Percentiles rank a stretch among this genome's conserved stretches.
Conservation (phyloP, 2,888 invertebrate genomes). For the Amitus sp. region DNA sequence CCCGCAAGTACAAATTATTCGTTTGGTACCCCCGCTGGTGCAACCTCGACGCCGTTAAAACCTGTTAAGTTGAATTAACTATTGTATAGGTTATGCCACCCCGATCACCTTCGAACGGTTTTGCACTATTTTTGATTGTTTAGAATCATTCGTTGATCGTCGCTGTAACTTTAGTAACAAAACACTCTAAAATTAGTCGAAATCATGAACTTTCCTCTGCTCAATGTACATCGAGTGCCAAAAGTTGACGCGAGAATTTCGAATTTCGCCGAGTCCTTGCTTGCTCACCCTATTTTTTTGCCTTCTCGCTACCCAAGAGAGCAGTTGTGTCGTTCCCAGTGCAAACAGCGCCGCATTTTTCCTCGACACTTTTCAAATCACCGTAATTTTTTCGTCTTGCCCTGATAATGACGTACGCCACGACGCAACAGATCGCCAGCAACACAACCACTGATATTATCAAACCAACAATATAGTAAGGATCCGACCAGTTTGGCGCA, state of each 20-base stretch:
- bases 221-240: no score
- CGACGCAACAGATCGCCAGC: constrained; percentile 49
- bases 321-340: constrained; percentile 43
- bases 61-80: constrained; percentile 46
- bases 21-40: constrained; percentile 57
- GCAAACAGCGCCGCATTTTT: constrained; percentile 50
- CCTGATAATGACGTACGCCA: constrained; percentile 48
- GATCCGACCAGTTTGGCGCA: not conserved
- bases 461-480: constrained; percentile 40
- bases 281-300: constrained; percentile 8
- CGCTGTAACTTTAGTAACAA: not conserved
- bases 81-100: not conserved
- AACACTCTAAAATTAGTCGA: no score
- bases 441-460: constrained; percentile 42
- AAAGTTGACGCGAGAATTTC: no score
- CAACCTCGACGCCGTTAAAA: constrained; percentile 61
- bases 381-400: constrained; percentile 40
- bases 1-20: constrained; percentile 68
- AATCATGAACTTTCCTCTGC: no score
- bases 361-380: constrained; percentile 37
- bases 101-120: not conserved
- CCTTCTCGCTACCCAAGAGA: constrained; percentile 49
- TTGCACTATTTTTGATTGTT: not conserved
- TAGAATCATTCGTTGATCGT: not conserved
- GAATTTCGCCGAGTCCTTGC: not conserved